phyloP scores from a whole-genome alignment of 2,888 invertebrate genomes.

The Sarcophaga subvicina region DNA sequence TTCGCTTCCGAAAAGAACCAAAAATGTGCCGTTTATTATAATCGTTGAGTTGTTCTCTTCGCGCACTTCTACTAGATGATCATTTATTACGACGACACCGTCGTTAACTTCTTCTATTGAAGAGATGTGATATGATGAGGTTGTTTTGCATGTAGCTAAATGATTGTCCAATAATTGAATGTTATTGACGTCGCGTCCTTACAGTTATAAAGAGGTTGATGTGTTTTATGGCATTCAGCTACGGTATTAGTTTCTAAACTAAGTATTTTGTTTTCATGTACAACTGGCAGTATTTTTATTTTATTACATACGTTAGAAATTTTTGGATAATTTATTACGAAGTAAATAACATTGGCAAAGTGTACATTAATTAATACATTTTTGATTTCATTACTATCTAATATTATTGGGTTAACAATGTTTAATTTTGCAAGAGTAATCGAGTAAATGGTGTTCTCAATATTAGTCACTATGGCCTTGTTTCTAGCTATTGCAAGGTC shows the following conservation, averaged over 20 bases:
- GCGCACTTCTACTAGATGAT: neutral
- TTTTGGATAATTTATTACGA: too few relatives aligned
- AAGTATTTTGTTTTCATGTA: neutral
- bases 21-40: neutral
- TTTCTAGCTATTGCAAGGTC: slow-evolving; percentile 14
- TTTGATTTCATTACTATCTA: slow-evolving; percentile 7
- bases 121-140: neutral
- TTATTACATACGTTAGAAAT: neutral
- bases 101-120: neutral
- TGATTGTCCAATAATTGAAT: neutral
- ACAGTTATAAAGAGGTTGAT: neutral
- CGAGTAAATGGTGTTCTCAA: slow-evolving; percentile 38
- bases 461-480: slow-evolving; percentile 11
- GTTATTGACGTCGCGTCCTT: neutral
- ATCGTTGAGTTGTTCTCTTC: neutral
- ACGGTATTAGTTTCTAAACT: neutral
- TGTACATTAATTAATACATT: neutral
- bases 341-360: neutral
- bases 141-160: neutral
- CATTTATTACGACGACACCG: neutral
- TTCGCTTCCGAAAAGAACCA: neutral
- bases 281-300: neutral
- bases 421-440: slow-evolving; percentile 33
- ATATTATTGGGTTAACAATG: slow-evolving; percentile 21
- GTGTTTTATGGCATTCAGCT: neutral